Conservation (phyloP, 2,113 vertebrate genomes). For the Ornithorhynchus anatinus region DNA sequence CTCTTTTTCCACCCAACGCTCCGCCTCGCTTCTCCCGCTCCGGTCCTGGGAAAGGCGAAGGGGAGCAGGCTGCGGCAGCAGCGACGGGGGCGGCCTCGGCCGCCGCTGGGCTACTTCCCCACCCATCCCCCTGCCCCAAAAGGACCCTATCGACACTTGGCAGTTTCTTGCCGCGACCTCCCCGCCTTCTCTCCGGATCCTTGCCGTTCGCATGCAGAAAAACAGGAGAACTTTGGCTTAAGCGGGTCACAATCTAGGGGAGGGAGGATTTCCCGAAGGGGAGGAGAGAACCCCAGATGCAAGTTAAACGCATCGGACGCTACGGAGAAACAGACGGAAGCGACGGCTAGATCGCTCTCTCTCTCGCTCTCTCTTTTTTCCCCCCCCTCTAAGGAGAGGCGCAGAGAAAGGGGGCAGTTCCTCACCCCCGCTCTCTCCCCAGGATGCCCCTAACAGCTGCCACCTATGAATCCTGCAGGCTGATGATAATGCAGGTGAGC, state of each 20-base stretch:
- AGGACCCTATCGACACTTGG: conserved; percentile 68
- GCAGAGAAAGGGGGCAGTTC: conserved; percentile 53
- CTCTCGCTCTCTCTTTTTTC: no score
- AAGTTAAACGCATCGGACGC: conserved; percentile 59
- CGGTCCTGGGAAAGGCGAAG: conserved; percentile 60
- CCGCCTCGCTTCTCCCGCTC: conserved; percentile 49
- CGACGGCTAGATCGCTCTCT: no score
- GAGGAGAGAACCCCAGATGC: conserved; percentile 39
- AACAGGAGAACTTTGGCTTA: conserved; percentile 67
- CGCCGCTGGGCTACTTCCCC: conserved; percentile 69
- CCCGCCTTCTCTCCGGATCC: conserved; percentile 58
- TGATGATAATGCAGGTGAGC: conserved; percentile 60
- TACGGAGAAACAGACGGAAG: conserved; percentile 35
- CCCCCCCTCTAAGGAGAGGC: neutral
- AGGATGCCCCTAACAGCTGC: conserved; percentile 68
- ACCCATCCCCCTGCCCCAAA: conserved; percentile 56
- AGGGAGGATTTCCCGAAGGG: conserved; percentile 22
- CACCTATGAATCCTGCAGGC: conserved; percentile 70
- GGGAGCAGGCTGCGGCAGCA: conserved; percentile 66
- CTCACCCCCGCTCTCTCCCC: conserved; percentile 51
- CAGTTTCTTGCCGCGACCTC: conserved; percentile 54
- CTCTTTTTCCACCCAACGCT: conserved; percentile 43
- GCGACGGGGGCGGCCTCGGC: conserved; percentile 51
- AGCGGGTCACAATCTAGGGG: conserved; percentile 16
- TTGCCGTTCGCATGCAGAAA: conserved; percentile 45